A percentile compares a stretch with the other conserved stretches of the same genome.
Conservation (phyloP, 2,113 vertebrate species). For the Poecilia latipinna region DNA sequence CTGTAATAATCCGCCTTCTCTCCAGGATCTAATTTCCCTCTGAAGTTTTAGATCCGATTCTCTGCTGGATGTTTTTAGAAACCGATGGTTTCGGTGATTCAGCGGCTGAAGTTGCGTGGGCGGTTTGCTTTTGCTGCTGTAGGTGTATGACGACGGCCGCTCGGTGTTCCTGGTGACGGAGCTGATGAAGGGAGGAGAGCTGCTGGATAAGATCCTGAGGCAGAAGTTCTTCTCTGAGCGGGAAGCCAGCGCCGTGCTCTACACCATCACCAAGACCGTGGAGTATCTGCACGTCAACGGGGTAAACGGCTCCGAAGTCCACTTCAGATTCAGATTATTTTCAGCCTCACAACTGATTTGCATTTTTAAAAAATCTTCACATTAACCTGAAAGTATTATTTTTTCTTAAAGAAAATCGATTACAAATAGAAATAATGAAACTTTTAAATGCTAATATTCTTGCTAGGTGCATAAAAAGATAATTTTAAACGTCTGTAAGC, state of each 20-base stretch:
- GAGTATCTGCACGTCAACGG: slow-evolving; percentile 96
- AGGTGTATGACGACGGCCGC: slow-evolving; percentile 95
- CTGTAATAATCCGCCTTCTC: slow-evolving; percentile 10
- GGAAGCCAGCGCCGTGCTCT: slow-evolving; percentile 91
- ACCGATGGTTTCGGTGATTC: neutral
- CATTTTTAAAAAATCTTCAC: no score
- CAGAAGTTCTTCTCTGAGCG: slow-evolving; percentile 93
- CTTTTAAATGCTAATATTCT: no score
- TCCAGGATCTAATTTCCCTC: neutral
- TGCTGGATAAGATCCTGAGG: slow-evolving; percentile 92
- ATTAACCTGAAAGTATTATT: no score
- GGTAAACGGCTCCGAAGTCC: slow-evolving; percentile 66
- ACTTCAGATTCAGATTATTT: no score
- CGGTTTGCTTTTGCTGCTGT: slow-evolving; percentile 7
- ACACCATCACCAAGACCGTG: slow-evolving; percentile 90
- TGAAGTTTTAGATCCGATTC: neutral
- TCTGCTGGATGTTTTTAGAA: neutral
- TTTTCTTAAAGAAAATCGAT: no score
- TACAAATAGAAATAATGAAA: no score
- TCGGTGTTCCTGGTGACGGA: slow-evolving; percentile 93
- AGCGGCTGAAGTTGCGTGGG: rapidly evolving
- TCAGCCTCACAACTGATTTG: no score
- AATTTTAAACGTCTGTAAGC: no score
- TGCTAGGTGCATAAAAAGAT: no score
- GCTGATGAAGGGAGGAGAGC: slow-evolving; percentile 94